phyloP scores from a whole-genome alignment of 2,888 invertebrate species.

The Athalia cordata region DNA sequence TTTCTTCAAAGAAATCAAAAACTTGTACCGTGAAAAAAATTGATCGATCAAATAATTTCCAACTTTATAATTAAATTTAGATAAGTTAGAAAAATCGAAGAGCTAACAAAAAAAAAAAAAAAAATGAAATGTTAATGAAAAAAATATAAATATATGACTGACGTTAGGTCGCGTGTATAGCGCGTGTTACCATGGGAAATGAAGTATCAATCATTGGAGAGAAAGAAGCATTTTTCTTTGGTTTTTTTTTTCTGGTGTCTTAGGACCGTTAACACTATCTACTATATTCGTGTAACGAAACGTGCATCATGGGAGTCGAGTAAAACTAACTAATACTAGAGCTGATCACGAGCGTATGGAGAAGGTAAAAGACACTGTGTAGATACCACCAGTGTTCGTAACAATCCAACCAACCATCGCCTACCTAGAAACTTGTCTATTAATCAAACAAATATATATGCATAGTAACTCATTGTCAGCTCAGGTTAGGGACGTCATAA shows the following conservation, averaged over 20 bases:
- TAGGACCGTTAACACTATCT: constrained; percentile 34
- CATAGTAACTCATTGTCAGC: constrained; percentile 43
- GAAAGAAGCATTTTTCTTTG: neutral
- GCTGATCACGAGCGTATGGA: no score
- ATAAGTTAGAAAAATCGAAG: no score
- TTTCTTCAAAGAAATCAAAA: neutral
- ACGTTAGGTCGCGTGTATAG: neutral
- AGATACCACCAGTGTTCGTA: no score
- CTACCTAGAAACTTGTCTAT: constrained; percentile 29
- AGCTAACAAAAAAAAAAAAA: no score
- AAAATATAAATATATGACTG: neutral
- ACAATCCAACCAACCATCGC: constrained; percentile 6
- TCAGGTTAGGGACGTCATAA: constrained; percentile 42
- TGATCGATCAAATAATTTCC: constrained; percentile 1
- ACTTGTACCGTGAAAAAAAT: neutral
- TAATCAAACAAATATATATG: constrained; percentile 43
- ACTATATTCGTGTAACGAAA: neutral
- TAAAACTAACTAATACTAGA: neutral
- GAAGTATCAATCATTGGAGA: constrained; percentile 24
- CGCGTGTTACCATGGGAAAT: neutral
- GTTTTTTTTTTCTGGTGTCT: neutral
- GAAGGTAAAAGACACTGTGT: no score
- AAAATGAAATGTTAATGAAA: neutral
- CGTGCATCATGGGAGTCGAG: neutral
- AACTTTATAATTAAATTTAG: no score